Evolutionary conservation across 2,888 invertebrate species (phyloP).

Genomic region (Callinectes sapidus): DNA sequence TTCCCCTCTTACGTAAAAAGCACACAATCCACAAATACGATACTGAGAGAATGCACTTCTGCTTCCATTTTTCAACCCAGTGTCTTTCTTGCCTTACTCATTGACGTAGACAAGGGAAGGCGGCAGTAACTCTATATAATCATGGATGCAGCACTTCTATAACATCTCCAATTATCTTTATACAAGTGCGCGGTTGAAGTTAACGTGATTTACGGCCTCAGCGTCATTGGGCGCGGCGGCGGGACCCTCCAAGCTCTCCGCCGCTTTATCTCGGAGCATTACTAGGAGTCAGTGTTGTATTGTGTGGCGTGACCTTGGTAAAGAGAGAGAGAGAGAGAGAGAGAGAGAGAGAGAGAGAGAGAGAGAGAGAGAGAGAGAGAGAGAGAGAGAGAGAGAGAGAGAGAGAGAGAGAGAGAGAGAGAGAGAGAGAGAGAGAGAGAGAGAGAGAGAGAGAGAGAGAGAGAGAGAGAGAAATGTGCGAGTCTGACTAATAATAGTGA

Average conservation of each 20-base stretch:
- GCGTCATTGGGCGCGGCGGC: not conserved
- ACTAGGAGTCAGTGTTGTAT: conserved; percentile 9
- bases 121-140: not conserved
- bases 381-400: not conserved
- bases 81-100: not conserved
- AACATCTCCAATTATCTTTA: not conserved
- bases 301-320: not conserved
- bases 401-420: not conserved
- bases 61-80: not conserved
- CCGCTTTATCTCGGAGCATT: not conserved
- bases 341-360: not conserved
- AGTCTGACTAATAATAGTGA: not conserved
- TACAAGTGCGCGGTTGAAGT: not conserved
- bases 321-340: not conserved
- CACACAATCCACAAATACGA: not conserved
- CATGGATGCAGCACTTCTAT: not conserved
- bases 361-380: not conserved
- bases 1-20: too few relatives aligned
- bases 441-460: too few relatives aligned
- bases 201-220: not conserved
- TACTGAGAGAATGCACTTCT: not conserved
- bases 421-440: too few relatives aligned
- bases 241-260: not conserved
- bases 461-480: too few relatives aligned
- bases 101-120: not conserved